phyloP scores from a whole-genome alignment of 2,113 vertebrate genomes.

The Columbina picui region DNA sequence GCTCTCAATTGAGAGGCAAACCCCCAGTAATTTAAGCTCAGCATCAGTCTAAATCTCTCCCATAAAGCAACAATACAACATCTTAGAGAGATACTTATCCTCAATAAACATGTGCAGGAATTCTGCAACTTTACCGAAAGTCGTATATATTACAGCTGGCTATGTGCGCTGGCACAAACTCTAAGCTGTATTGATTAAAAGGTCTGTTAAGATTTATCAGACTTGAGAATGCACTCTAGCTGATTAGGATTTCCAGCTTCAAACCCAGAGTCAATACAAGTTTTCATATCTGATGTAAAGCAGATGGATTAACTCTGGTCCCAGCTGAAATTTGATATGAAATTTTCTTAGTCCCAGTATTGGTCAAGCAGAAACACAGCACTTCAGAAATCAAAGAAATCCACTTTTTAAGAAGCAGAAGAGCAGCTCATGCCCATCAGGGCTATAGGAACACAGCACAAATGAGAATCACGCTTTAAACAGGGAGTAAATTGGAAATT shows the following conservation, averaged over 20 bases:
- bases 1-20: neutral
- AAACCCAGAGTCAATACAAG: neutral
- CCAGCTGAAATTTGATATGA: neutral
- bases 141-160: neutral
- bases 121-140: constrained; percentile 27
- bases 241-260: constrained; percentile 45
- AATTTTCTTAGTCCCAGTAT: neutral
- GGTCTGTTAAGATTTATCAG: constrained; percentile 47
- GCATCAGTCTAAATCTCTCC: neutral
- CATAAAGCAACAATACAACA: neutral
- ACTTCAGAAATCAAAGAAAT: neutral
- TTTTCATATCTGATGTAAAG: neutral
- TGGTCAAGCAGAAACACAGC: neutral
- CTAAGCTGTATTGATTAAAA: constrained; percentile 15
- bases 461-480: neutral
- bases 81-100: neutral
- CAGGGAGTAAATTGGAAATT: neutral
- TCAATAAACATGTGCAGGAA: neutral
- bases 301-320: neutral
- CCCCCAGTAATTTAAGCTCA: neutral
- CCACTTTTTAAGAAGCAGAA: neutral
- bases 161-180: neutral
- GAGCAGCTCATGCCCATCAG: neutral
- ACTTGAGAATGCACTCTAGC: constrained; percentile 21
- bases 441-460: neutral